A percentile compares a stretch with the other conserved stretches of the same genome.
Evolutionary conservation across 2,797 vertebrate species (phyloP).

Genomic region (Enteromius afrohamiltoni): DNA sequence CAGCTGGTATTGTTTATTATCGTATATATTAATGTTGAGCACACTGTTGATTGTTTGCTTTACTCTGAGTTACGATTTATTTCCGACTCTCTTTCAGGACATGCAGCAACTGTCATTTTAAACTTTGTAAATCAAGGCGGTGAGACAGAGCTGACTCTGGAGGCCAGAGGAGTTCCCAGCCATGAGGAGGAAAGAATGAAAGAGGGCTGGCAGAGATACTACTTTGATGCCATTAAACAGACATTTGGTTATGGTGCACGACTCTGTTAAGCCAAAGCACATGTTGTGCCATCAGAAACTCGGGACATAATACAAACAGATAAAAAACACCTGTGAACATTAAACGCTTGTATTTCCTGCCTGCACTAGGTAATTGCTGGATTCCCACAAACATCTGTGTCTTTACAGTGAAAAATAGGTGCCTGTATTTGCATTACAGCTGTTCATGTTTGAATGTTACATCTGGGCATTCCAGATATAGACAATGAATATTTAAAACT

Average conservation of each 20-base stretch:
- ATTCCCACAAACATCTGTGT: conserved; percentile 24
- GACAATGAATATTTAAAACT: neutral
- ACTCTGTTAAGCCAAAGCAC: conserved; percentile 73
- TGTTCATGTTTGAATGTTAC: conserved; percentile 9
- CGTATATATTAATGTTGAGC: neutral
- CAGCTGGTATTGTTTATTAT: conserved; percentile 79
- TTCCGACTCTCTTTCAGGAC: conserved; percentile 74
- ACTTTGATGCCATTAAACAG: conserved; percentile 94
- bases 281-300: conserved; percentile 9
- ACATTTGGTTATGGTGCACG: conserved; percentile 88
- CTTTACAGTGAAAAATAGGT: conserved; percentile 3
- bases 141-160: conserved; percentile 85
- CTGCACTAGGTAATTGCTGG: neutral
- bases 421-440: neutral
- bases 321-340: neutral
- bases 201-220: conserved; percentile 92
- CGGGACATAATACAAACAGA: neutral
- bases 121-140: conserved; percentile 79
- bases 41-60: neutral
- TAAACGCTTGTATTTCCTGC: neutral
- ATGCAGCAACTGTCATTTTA: conserved; percentile 84
- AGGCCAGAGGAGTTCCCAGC: conserved; percentile 83
- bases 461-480: neutral
- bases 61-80: neutral
- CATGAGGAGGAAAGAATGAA: conserved; percentile 87